Conservation (phyloP, 2,888 invertebrate species). For the Arctia plantaginis region DNA sequence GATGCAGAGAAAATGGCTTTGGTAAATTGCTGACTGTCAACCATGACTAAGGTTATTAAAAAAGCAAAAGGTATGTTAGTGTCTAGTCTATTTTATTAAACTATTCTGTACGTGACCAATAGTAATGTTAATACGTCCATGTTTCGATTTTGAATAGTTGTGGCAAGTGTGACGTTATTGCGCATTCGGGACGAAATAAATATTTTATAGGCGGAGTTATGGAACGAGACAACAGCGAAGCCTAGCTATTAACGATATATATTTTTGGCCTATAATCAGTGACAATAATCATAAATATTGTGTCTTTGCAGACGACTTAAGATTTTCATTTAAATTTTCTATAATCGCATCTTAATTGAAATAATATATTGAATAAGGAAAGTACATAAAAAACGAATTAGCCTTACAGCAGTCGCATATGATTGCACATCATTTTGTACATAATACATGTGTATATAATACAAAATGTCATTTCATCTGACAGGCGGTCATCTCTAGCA, state of each 20-base stretch:
- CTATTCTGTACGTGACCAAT: conserved; percentile 10
- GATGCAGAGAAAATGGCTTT: no score
- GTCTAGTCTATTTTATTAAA: not conserved
- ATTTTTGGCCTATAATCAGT: not conserved
- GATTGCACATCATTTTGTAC: no score
- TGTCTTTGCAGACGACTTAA: no score
- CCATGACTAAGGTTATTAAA: not conserved
- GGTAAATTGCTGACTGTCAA: no score
- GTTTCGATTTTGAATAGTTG: conserved; percentile 30
- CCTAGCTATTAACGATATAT: not conserved
- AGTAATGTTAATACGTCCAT: conserved; percentile 31
- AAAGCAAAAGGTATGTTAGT: not conserved
- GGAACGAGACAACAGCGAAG: not conserved
- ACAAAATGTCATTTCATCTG: no score
- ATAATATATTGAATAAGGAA: no score
- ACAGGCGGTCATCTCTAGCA: no score
- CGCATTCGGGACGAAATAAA: conserved; percentile 38
- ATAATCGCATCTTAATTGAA: no score
- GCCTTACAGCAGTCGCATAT: no score
- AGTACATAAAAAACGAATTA: no score
- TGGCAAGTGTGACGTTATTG: conserved; percentile 41
- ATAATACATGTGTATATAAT: no score
- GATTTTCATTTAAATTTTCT: no score
- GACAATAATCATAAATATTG: not conserved
- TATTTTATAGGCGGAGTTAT: conserved; percentile 34